Base-by-base conservation (phyloP, 1,140 invertebrate genomes). In the Temnothorax longispinosus region DNA sequence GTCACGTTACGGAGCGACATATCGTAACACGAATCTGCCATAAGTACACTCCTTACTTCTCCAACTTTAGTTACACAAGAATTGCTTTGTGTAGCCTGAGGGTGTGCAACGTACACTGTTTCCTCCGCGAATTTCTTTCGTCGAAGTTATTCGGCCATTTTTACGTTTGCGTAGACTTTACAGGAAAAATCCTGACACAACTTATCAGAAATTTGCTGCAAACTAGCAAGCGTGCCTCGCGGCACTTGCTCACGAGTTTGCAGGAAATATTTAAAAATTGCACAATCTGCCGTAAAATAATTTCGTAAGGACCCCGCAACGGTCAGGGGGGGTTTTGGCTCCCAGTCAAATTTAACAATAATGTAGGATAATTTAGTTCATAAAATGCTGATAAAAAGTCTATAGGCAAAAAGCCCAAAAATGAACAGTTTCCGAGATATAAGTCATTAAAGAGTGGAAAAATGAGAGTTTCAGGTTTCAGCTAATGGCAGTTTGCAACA, bases 1-100 rank as follows among this genome's bases (percentile, higher is more conserved):
- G 84, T 91, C 85, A 88, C 87, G 76, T 89, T 78, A 77, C 52
- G 81, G 52, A 78, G 58, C 65, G 67, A 87, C 67, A 71, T 88
- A 91, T 89, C 81, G 54, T 87, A 87, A 87, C 64, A 52, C 35
- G 72, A 64, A 91, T 89, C 77, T 87, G 54, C 60, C 50, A 47
- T 75, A 62, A 80, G 64, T 56, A 82, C 65, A 84, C 69, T 85
- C 65, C 50, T 78, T 38, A 60, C 41, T 74, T 74, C 56, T 86
- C 82, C 56, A 71, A 84, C 71, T 78, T 86, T 85, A 71, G 56
- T 69, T 58, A 44, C 47, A 64, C 32, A 71, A 86, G 52, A 89
- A 89, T 89, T 89, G 87, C 71, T 67, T 58, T 21, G 47, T 50
- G 32, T 76, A 76, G 76, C 87, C 76, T 8, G 76, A 56, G 56